A percentile compares a stretch with the other conserved stretches of the same genome.
phyloP scores from a whole-genome alignment of 2,797 vertebrate genomes.

The Cygnus olor region DNA sequence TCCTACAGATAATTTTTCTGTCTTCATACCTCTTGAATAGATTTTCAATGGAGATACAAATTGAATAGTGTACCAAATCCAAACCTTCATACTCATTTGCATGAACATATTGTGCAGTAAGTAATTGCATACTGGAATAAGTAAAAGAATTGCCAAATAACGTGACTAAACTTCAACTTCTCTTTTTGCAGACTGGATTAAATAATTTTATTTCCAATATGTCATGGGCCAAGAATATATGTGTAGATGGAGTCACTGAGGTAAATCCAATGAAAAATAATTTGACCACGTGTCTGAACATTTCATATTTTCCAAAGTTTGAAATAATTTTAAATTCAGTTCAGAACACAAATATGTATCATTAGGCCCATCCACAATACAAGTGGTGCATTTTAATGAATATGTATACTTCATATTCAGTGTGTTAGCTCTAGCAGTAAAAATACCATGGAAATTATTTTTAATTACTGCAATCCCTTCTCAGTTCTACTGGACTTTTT shows the following conservation, averaged over 20 bases:
- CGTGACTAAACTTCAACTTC: background rate
- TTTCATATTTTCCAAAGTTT: background rate
- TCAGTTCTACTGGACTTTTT: background rate
- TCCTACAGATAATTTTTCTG: conserved; percentile 3
- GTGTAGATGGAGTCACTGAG: background rate
- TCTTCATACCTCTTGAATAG: conserved; percentile 20
- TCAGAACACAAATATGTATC: background rate
- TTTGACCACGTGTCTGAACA: background rate
- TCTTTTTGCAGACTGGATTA: background rate
- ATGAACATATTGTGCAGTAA: background rate
- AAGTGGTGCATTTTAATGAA: background rate
- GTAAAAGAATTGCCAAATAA: background rate
- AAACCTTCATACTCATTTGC: background rate
- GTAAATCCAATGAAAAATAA: background rate
- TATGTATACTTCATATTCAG: background rate
- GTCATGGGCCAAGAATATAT: background rate
- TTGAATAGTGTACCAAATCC: background rate
- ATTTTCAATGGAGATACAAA: background rate
- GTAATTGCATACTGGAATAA: background rate
- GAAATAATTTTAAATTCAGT: background rate
- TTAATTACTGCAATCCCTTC: background rate
- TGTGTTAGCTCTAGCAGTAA: background rate
- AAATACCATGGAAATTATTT: background rate
- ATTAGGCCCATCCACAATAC: background rate
- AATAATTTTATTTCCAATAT: fast-evolving